Base-by-base conservation (phyloP, 2,797 vertebrate species). In the Octomys mimax region DNA sequence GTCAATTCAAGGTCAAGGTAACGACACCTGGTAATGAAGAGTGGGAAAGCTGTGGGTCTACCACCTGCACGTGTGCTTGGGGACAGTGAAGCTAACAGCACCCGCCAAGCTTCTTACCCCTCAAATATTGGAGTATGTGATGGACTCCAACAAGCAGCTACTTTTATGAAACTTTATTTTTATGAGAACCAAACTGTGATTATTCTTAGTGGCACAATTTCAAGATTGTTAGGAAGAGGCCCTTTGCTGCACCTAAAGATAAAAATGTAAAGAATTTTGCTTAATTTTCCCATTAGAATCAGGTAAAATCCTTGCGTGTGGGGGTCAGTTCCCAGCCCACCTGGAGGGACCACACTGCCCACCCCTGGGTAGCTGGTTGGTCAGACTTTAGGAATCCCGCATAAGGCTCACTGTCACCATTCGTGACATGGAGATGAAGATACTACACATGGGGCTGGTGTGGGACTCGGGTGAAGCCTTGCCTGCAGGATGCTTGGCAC, bases 181-280 rank as follows among this genome's bases (percentile, higher is more conserved):
- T 89, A 86, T 68, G 36, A 71, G 83, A 89, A 68, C 84, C 64
- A 89, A 86, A 83, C 11, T 39, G 57, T 86, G 49, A 83, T 95
- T 95, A 91, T 28, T 52, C 59, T 94, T 91, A 79, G 92, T 91
- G 61, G 79, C 59, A 75, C 42, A 88, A 77, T 85, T 89, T 73
- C 2, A 18, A 18, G 39, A 81, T 62, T 49, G 11, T 31, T 33
- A 54, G n/a, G 18, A 93, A 88, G 42, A 54, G 92, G 62, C 19
- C 49, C 33, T 84, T 95, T 85, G 80, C 42, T 78, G 57, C 22
- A 64, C 42, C 28, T 81, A 88, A 75, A 96, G 88, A 90, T 88
- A 77, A 92, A 96, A 92, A 68, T 42, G 54, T 59, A 42, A 92
- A 92, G 57, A 49, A 75, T 79, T 86, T 89, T 91, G 66, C 52